Evolutionary conservation across 2,888 invertebrate genomes (phyloP), one percentile per base, ranked within the genome.

Genomic region (Axea sp.): DNA sequence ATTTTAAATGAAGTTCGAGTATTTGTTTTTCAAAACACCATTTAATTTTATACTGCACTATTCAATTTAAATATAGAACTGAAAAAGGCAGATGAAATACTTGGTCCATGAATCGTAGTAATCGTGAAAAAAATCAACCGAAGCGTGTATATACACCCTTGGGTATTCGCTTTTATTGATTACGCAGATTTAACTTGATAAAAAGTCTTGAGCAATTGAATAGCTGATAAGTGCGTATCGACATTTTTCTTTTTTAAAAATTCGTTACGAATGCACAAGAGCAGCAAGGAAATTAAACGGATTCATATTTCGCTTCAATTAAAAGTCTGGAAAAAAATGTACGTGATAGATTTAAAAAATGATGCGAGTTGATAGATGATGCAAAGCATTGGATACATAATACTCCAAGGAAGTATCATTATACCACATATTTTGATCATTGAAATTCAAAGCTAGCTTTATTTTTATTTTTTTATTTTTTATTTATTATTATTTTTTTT

Each of bases 171-270:
- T 62, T 62, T 69, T 55, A 69, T 62, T 71, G 62, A 71, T 62
- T 49, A 62, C 55, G 41, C 55, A 62, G 71, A 55, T 71, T 71
- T 53, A 71, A 62, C 62, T 41, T 49, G 47, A 5, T 47, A 62
- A 71, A 62, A 57, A 62, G 62, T 33, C 55, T 71, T 71, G 62
- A 55, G 62, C 49, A 47, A 71, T 71, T 62, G 62, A 71, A 71
- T 62, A 22, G 55, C 62, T 55, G 62, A 57, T 57, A 62, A 71
- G 71, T 62, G 55, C 33, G 41, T 41, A 37, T 62, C 33, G 62
- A 62, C 62, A 3, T 19, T 49, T 62, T 28, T 33, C 9, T 30
- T 45, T 24, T 33, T 17, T n/a, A 12, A 15, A 28, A 35, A 41
- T 53, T 49, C 33, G 41, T 26, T 30, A 31, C 17, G 15, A 60